phyloP scores from a whole-genome alignment of 2,113 vertebrate genomes.

The Neolamprologus sp. region DNA sequence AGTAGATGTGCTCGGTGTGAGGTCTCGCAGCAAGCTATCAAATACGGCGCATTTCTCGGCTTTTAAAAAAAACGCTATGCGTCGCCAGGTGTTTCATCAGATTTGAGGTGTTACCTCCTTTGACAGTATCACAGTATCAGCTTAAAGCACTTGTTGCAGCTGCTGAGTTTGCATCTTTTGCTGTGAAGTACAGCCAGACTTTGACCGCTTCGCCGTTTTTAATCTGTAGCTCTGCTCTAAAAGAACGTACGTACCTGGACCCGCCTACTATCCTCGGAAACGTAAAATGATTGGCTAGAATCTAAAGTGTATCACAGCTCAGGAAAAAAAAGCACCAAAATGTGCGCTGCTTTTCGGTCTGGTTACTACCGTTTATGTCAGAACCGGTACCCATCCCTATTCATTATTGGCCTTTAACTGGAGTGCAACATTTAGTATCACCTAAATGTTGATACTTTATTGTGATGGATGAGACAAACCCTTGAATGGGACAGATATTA shows the following conservation, averaged over 20 bases:
- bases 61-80: accelerated
- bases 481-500: neutral
- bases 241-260: accelerated
- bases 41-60: accelerated
- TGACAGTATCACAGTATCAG: accelerated
- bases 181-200: neutral
- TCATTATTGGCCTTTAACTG: neutral
- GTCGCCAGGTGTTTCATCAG: accelerated
- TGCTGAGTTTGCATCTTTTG: neutral
- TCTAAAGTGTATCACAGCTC: accelerated
- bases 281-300: neutral
- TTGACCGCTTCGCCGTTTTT: accelerated
- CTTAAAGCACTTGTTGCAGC: neutral
- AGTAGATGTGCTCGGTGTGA: neutral
- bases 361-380: neutral
- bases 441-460: neutral
- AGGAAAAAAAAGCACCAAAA: accelerated
- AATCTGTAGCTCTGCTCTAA: neutral
- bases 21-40: neutral
- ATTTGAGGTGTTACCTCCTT: no score
- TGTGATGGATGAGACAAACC: neutral
- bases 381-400: accelerated
- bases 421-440: neutral
- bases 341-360: accelerated
- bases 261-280: neutral